These are phyloP conservation scores for Hirtodrosophila cameraria DNA, from an alignment of 2,888 invertebrate genomes.

Conservation along the genomic window DNA sequence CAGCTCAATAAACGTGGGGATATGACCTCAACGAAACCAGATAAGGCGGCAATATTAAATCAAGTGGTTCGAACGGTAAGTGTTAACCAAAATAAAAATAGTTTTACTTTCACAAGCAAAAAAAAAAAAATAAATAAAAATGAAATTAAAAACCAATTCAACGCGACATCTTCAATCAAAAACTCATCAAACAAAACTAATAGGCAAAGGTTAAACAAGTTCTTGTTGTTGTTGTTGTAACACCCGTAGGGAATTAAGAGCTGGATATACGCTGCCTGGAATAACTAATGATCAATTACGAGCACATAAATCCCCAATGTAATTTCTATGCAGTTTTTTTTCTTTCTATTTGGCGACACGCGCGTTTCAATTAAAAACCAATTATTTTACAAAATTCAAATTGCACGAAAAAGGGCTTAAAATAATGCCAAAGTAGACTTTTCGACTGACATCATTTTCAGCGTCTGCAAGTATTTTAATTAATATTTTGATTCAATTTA, in stretches of 20 bases:
- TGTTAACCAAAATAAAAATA: background rate
- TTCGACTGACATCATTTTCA: slow-evolving; percentile 57
- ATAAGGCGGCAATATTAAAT: slow-evolving; percentile 85
- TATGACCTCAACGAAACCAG: slow-evolving; percentile 84
- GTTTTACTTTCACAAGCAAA: background rate
- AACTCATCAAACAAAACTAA: slow-evolving; percentile 55
- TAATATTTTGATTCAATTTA: slow-evolving; percentile 69
- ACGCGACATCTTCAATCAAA: slow-evolving; percentile 18
- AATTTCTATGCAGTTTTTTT: slow-evolving; percentile 55
- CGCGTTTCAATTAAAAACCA: slow-evolving; percentile 66
- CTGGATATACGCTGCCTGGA: slow-evolving; percentile 36
- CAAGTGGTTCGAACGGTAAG: slow-evolving; percentile 85
- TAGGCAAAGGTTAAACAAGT: slow-evolving; percentile 50
- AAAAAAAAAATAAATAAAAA: background rate
- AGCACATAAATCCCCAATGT: slow-evolving; percentile 64
- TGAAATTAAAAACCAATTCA: background rate
- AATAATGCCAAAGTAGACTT: slow-evolving; percentile 21
- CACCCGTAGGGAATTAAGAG: slow-evolving; percentile 20
- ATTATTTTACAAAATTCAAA: slow-evolving; percentile 53
- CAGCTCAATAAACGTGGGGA: slow-evolving; percentile 84
- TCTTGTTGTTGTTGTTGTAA: no score
- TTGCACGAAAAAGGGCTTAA: slow-evolving; percentile 21
- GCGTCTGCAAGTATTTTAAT: slow-evolving; percentile 57
- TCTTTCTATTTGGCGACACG: slow-evolving; percentile 18
- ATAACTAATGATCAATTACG: slow-evolving; percentile 67